Conservation (phyloP, 2,113 vertebrate genomes). For the Tylochromis polylepis region DNA sequence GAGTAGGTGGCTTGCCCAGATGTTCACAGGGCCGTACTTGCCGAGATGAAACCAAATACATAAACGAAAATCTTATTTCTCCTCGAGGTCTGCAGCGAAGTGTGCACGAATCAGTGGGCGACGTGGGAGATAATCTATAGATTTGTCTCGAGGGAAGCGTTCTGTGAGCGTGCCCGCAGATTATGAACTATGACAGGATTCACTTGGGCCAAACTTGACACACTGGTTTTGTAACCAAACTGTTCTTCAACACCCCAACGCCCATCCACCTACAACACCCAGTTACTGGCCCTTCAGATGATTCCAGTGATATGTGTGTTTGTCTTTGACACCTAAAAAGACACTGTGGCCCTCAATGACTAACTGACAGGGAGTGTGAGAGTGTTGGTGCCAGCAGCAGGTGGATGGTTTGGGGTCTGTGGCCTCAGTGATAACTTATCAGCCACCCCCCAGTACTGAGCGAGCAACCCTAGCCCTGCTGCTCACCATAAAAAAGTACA, state of each 20-base stretch:
- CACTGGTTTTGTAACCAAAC: not conserved
- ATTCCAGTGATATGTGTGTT: not conserved
- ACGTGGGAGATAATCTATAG: not conserved
- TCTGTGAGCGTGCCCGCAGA: not conserved
- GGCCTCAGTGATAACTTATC: conserved; percentile 68
- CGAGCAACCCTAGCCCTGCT: conserved; percentile 41
- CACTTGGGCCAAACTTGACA: not conserved
- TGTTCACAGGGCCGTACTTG: not conserved
- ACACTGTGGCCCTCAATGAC: not conserved
- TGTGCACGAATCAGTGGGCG: not conserved
- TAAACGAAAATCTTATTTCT: conserved; percentile 29
- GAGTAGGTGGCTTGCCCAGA: conserved; percentile 14
- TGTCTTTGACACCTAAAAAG: not conserved
- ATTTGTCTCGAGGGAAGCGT: not conserved
- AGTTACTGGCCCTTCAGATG: not conserved
- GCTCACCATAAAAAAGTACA: not conserved
- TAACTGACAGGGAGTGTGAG: conserved; percentile 55
- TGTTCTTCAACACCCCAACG: not conserved
- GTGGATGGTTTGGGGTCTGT: conserved; percentile 57
- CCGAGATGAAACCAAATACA: conserved; percentile 4
- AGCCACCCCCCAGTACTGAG: conserved; percentile 40
- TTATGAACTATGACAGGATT: not conserved
- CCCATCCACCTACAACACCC: not conserved
- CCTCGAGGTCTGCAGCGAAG: not conserved
- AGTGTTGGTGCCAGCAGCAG: conserved; percentile 40